Percentiles rank a stretch among this genome's conserved stretches.
phyloP scores from a whole-genome alignment of 1,140 invertebrate species.

The Spodoptera frugiperda region DNA sequence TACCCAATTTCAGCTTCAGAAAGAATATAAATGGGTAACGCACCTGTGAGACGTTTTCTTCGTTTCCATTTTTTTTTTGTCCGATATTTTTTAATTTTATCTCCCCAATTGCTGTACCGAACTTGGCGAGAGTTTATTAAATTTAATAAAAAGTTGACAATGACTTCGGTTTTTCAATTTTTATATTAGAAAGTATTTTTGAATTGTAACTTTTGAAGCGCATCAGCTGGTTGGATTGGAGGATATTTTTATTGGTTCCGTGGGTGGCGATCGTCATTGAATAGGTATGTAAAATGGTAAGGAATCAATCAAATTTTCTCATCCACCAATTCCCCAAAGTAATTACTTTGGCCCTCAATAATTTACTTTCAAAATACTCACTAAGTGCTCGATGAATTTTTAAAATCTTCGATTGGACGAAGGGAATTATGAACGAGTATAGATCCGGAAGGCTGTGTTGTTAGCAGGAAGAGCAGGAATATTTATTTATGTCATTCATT shows the following conservation, averaged over 20 bases:
- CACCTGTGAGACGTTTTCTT: slow-evolving; percentile 62
- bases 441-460: background rate
- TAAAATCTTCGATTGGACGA: slow-evolving; percentile 7
- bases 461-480: background rate
- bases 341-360: slow-evolving; percentile 28
- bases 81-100: slow-evolving; percentile 64
- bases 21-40: slow-evolving; percentile 77
- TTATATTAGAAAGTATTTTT: slow-evolving; percentile 23
- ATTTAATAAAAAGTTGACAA: slow-evolving; percentile 44
- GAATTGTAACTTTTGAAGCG: background rate
- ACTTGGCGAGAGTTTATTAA: slow-evolving; percentile 13
- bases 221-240: background rate
- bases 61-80: slow-evolving; percentile 53
- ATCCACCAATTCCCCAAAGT: slow-evolving; percentile 12
- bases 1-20: slow-evolving; percentile 77
- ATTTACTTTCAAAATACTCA: slow-evolving; percentile 26
- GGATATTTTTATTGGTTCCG: slow-evolving; percentile 1
- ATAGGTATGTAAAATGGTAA: background rate
- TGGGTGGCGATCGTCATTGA: background rate
- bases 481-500: too few species aligned
- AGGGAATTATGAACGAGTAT: background rate
- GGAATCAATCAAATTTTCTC: slow-evolving; percentile 34
- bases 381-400: slow-evolving; percentile 31
- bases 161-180: slow-evolving; percentile 23
- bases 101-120: slow-evolving; percentile 35